These are phyloP conservation scores for Athripsodes cinereus DNA, from an alignment of 2,888 invertebrate species.

Conservation along the genomic window DNA sequence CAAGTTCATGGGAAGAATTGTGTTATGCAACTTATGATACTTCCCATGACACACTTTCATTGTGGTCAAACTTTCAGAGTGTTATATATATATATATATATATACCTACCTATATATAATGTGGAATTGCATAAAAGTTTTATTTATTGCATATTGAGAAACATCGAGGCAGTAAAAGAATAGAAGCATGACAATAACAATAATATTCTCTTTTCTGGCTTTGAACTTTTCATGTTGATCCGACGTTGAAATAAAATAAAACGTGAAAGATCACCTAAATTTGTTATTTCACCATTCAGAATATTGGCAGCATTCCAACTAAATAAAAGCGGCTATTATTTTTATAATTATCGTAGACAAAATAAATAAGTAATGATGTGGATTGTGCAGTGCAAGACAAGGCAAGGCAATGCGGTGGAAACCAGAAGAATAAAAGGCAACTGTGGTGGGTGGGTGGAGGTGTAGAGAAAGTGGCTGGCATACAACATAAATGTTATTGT, in stretches of 20 bases:
- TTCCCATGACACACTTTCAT: no score
- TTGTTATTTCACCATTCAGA: constrained; percentile 4
- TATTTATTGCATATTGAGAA: no score
- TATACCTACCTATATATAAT: no score
- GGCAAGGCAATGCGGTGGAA: background rate
- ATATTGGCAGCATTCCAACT: constrained; percentile 5
- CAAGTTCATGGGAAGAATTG: no score
- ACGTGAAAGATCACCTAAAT: background rate
- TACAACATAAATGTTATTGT: constrained; percentile 10
- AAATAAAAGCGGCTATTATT: background rate
- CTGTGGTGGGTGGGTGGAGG: background rate
- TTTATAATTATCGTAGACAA: constrained; percentile 3
- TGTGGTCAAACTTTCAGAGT: no score
- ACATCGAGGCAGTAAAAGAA: no score
- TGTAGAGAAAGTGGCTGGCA: background rate
- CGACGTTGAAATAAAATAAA: constrained; percentile 1
- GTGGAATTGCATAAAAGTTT: no score
- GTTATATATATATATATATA: no score
- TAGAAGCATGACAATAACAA: no score
- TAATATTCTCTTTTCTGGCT: no score
- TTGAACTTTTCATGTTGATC: background rate
- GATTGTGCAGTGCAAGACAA: no score
- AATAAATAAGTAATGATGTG: background rate
- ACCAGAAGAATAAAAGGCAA: background rate
- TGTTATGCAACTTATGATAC: no score